These are phyloP conservation scores for Abscondita cerata DNA, from an alignment of 2,888 invertebrate genomes.

Conservation along the genomic window DNA sequence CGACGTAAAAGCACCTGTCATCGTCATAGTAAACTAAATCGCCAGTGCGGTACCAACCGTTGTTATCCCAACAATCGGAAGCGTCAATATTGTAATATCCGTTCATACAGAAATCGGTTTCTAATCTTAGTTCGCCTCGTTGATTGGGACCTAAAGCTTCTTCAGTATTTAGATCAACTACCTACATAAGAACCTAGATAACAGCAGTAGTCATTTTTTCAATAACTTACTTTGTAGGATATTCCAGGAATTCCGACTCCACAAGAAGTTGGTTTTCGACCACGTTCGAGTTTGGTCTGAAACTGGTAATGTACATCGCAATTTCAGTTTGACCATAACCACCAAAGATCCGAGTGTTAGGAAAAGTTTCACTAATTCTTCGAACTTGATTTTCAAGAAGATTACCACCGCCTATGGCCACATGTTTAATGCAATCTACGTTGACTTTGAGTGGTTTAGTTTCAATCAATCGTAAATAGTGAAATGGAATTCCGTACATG, in stretches of 20 bases:
- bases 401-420: constrained; percentile 46
- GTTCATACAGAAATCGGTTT: constrained; percentile 53
- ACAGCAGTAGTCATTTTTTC: no score
- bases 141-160: constrained; percentile 59
- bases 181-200: no score
- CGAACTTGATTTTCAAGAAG: constrained; percentile 42
- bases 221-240: constrained; percentile 47
- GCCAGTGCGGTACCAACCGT: constrained; percentile 62
- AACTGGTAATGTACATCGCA: constrained; percentile 44
- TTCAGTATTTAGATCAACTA: constrained; percentile 57
- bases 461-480: constrained; percentile 36
- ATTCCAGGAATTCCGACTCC: constrained; percentile 46
- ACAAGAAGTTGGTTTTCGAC: constrained; percentile 46
- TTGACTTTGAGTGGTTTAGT: constrained; percentile 35
- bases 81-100: constrained; percentile 61
- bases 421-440: constrained; percentile 37
- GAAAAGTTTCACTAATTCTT: constrained; percentile 48
- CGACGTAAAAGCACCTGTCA: constrained; percentile 58
- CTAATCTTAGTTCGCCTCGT: constrained; percentile 63
- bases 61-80: constrained; percentile 55
- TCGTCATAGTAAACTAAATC: constrained; percentile 63
- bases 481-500: constrained; percentile 1
- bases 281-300: constrained; percentile 43
- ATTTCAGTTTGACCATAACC: constrained; percentile 54
- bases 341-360: constrained; percentile 48